Conservation (phyloP, 2,113 vertebrate genomes). For the Oxyruncus cristatus region DNA sequence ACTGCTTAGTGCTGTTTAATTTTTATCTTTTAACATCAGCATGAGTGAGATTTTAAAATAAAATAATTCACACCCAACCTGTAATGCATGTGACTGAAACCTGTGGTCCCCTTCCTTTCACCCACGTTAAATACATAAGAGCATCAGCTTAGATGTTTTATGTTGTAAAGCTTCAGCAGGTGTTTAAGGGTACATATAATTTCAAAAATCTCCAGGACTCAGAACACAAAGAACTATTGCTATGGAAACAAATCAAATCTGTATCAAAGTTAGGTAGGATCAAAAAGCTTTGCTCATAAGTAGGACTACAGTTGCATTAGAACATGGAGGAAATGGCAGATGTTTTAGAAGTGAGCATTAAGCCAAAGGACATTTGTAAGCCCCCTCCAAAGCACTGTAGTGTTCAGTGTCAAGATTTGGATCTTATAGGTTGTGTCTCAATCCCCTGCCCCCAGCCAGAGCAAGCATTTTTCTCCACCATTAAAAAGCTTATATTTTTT, state of each 20-base stretch:
- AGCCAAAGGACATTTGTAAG: slow-evolving; percentile 4
- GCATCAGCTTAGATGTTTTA: not conserved
- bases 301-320: slow-evolving; percentile 55
- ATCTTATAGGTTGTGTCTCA: slow-evolving; percentile 16
- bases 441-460: slow-evolving; percentile 5
- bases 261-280: slow-evolving; percentile 55
- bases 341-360: slow-evolving; percentile 29
- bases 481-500: slow-evolving; percentile 69
- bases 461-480: slow-evolving; percentile 48
- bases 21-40: not conserved
- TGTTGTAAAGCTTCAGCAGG: slow-evolving; percentile 13
- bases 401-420: slow-evolving; percentile 30
- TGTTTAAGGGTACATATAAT: not conserved
- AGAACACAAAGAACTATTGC: slow-evolving; percentile 59
- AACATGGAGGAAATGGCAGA: slow-evolving; percentile 61
- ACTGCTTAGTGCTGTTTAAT: not conserved
- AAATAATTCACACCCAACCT: not conserved
- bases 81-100: not conserved
- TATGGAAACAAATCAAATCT: slow-evolving; percentile 72
- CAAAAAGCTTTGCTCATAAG: slow-evolving; percentile 67
- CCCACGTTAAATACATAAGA: not conserved
- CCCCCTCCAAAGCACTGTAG: slow-evolving; percentile 17
- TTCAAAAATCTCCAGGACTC: slow-evolving; percentile 58
- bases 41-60: not conserved
- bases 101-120: not conserved